phyloP scores from a whole-genome alignment of 2,113 vertebrate genomes.

The Boulengeromyrus knoepffleri region DNA sequence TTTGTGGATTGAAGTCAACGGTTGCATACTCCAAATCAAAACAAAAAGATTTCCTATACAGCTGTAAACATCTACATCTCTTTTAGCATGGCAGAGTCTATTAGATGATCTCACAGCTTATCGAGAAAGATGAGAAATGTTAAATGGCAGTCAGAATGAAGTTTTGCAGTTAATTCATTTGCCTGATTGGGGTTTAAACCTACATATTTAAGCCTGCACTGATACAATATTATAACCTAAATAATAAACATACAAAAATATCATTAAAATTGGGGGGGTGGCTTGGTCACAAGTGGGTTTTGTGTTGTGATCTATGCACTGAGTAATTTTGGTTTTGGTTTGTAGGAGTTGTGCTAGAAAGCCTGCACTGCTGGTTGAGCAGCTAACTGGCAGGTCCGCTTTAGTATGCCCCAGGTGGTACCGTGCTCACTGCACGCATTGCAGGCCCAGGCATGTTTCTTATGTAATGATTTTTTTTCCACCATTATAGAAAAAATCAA shows the following conservation, averaged over 20 bases:
- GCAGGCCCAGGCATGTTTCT: constrained; percentile 2
- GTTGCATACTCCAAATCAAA: neutral
- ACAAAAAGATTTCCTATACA: neutral
- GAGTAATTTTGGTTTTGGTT: neutral
- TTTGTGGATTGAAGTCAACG: neutral
- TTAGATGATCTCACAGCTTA: neutral
- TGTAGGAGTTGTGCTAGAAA: neutral
- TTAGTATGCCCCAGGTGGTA: neutral
- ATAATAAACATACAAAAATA: neutral
- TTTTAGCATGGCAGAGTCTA: neutral
- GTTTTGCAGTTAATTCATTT: neutral
- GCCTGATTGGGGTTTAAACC: neutral
- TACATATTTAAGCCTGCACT: neutral
- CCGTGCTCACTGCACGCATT: neutral
- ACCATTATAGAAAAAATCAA: neutral
- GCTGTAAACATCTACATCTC: neutral
- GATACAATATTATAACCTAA: neutral
- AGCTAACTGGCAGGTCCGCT: neutral
- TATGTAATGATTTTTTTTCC: constrained; percentile 9
- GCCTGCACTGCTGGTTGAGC: neutral
- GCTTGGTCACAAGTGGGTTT: neutral
- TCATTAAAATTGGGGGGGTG: neutral
- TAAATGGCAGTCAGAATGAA: neutral
- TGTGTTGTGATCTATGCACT: neutral
- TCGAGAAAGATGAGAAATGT: neutral